These are phyloP conservation scores for Pseudochirops corinnae DNA, from an alignment of 2,797 vertebrate species.

Conservation along the genomic window DNA sequence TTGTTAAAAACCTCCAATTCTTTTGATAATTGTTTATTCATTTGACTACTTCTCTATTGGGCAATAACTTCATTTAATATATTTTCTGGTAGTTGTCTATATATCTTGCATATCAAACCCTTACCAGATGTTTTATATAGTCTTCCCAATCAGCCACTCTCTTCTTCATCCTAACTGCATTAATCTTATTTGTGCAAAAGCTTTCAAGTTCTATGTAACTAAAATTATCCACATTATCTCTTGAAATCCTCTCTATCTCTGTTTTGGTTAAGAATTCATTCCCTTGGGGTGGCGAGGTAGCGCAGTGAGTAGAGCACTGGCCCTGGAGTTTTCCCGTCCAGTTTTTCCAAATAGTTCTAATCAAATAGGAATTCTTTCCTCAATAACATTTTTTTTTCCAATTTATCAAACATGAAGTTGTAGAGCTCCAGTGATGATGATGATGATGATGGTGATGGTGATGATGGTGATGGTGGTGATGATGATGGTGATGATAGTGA, in stretches of 20 bases:
- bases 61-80: neutral
- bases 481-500: too few relatives aligned
- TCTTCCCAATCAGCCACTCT: neutral
- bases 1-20: neutral
- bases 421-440: neutral
- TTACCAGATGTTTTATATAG: neutral
- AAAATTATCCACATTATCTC: neutral
- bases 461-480: too few relatives aligned
- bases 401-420: neutral
- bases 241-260: neutral
- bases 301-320: too few relatives aligned
- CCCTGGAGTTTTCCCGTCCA: neutral
- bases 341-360: neutral
- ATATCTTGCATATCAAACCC: neutral
- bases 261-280: neutral
- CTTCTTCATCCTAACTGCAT: neutral
- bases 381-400: neutral
- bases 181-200: neutral
- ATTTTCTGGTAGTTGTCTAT: neutral
- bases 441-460: too few relatives aligned
- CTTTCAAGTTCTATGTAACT: neutral
- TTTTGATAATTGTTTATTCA: neutral
- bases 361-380: neutral
- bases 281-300: too few relatives aligned
- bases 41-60: neutral